Evolutionary conservation across 30 jellyfish, hydroid and myxozoan species (phyloP).

Genomic region (Turritopsis rubra): DNA sequence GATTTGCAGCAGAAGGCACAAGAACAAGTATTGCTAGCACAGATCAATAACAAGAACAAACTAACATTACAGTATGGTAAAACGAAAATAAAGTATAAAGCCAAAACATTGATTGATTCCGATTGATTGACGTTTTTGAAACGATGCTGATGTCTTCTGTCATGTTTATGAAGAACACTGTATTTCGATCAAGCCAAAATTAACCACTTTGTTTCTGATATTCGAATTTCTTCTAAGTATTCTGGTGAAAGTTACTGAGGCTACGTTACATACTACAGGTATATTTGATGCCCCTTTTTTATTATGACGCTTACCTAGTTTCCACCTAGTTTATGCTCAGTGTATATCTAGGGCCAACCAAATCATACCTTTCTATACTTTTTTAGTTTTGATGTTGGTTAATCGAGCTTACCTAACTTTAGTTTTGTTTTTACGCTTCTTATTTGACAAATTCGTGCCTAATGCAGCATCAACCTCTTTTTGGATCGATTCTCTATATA

Average conservation of each 20-base stretch:
- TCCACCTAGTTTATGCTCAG: too few relatives aligned
- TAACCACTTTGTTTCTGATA: too few relatives aligned
- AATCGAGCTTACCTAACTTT: slow-evolving; percentile 68
- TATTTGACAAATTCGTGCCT: slow-evolving; percentile 39
- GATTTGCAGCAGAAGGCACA: background rate
- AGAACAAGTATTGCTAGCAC: background rate
- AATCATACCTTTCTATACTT: too few relatives aligned
- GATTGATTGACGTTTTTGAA: background rate
- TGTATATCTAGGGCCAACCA: too few relatives aligned
- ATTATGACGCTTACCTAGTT: too few relatives aligned
- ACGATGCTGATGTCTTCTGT: too few relatives aligned
- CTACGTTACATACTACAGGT: too few relatives aligned
- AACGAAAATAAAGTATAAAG: background rate
- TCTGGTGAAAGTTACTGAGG: too few relatives aligned
- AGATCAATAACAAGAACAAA: background rate
- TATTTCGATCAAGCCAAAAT: too few relatives aligned
- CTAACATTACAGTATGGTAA: background rate
- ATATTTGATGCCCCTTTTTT: too few relatives aligned
- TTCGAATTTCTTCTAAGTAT: too few relatives aligned
- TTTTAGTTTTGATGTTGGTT: slow-evolving; percentile 47
- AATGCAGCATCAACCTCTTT: slow-evolving; percentile 52
- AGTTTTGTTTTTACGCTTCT: slow-evolving; percentile 13
- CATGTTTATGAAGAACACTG: too few relatives aligned
- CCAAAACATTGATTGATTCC: background rate
- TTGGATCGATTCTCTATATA: slow-evolving; percentile 25